Conservation (phyloP, 2,113 vertebrate species). For the Bos taurus region DNA sequence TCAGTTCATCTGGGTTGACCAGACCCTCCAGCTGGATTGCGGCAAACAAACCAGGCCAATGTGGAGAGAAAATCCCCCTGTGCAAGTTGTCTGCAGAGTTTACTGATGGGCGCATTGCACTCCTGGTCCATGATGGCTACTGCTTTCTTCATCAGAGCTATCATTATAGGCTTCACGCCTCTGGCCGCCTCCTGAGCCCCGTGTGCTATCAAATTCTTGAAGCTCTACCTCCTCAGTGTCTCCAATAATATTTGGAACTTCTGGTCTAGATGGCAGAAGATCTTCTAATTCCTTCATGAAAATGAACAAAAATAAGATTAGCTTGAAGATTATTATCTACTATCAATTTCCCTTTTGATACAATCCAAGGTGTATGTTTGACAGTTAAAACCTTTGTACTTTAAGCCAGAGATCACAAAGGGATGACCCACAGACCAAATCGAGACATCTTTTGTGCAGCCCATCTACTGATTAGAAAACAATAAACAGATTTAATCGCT, state of each 20-base stretch:
- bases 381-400: not conserved
- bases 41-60: constrained; percentile 81
- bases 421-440: not conserved
- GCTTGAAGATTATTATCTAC: not conserved
- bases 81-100: constrained; percentile 78
- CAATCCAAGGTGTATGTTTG: not conserved
- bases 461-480: not conserved
- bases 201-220: constrained; percentile 93
- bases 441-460: not conserved
- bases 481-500: not conserved
- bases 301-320: constrained; percentile 1
- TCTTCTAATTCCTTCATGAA: constrained; percentile 93
- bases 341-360: not conserved
- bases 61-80: constrained; percentile 81
- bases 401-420: not conserved
- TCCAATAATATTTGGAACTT: constrained; percentile 88
- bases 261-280: constrained; percentile 94
- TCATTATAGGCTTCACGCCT: constrained; percentile 97
- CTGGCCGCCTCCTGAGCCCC: constrained; percentile 90
- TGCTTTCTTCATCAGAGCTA: constrained; percentile 97
- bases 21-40: constrained; percentile 78
- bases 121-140: constrained; percentile 95
- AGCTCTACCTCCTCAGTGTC: constrained; percentile 97
- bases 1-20: constrained; percentile 83
- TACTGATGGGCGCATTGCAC: constrained; percentile 99